Evolutionary conservation across 2,797 vertebrate genomes (phyloP).

Genomic region (Aplochiton taeniatus): DNA sequence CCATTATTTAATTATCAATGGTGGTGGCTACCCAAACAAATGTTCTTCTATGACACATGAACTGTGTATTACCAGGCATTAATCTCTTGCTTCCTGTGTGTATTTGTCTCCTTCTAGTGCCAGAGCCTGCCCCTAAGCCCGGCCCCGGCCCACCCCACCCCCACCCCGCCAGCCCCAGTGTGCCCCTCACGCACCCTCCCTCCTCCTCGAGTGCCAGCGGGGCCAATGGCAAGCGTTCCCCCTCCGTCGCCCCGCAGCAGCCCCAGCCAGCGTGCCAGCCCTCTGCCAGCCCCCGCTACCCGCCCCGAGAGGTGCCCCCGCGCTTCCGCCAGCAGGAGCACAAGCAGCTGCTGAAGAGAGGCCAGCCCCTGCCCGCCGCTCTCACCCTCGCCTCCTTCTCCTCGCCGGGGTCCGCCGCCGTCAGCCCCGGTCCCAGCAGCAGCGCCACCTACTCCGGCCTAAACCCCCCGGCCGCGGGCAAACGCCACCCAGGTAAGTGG

Average conservation of each 20-base stretch:
- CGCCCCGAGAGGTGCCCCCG: slow-evolving; percentile 93
- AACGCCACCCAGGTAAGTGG: slow-evolving; percentile 76
- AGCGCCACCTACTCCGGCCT: slow-evolving; percentile 50
- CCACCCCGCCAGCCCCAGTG: slow-evolving; percentile 82
- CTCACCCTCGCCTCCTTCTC: slow-evolving; percentile 51
- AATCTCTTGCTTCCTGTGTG: background rate
- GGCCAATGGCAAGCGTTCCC: slow-evolving; percentile 77
- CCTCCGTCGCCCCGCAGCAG: slow-evolving; percentile 79
- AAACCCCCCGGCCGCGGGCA: slow-evolving; percentile 70
- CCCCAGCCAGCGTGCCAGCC: slow-evolving; percentile 66
- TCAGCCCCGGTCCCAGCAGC: slow-evolving; percentile 57
- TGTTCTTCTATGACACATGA: no score
- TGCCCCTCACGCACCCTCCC: slow-evolving; percentile 81
- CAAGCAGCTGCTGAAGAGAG: slow-evolving; percentile 96
- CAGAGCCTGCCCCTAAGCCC: slow-evolving; percentile 90
- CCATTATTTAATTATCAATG: no score
- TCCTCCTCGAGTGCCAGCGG: slow-evolving; percentile 81
- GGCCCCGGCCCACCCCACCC: slow-evolving; percentile 86
- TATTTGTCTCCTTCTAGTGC: slow-evolving; percentile 77
- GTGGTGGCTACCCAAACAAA: no score
- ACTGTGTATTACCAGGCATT: background rate
- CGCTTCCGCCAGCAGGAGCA: slow-evolving; percentile 98
- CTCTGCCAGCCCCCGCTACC: slow-evolving; percentile 87
- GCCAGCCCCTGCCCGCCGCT: slow-evolving; percentile 87
- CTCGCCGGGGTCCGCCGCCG: slow-evolving; percentile 37